Percentiles rank a stretch among this genome's conserved stretches.
Conservation (phyloP, 1,140 invertebrate species). For the Lordiphosa clarofinis region DNA sequence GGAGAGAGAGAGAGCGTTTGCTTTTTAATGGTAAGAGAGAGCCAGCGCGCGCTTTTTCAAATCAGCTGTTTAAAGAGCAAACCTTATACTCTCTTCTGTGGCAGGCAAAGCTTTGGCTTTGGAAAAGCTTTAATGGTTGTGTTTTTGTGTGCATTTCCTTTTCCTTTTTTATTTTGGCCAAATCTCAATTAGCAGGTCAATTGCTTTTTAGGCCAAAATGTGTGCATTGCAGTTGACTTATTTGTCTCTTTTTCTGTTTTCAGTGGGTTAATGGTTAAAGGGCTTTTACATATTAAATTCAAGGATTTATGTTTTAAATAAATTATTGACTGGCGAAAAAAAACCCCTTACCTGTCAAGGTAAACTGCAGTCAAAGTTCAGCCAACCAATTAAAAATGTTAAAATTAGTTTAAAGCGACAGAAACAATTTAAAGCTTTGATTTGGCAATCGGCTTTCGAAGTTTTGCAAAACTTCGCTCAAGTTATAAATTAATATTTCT, state of each 20-base stretch:
- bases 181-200: slow-evolving; percentile 72
- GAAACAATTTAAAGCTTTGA: not conserved
- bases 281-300: too few species aligned
- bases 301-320: slow-evolving; percentile 27
- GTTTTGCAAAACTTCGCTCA: slow-evolving; percentile 54
- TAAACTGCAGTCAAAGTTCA: slow-evolving; percentile 59
- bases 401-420: slow-evolving; percentile 44
- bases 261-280: too few species aligned
- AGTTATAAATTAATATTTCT: slow-evolving; percentile 74
- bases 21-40: too few species aligned
- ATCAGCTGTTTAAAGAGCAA: too few species aligned
- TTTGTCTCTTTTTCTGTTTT: too few species aligned
- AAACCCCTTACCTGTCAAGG: slow-evolving; percentile 42
- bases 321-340: too few species aligned
- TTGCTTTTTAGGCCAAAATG: slow-evolving; percentile 77
- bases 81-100: slow-evolving; percentile 1
- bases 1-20: slow-evolving; percentile 16
- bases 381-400: slow-evolving; percentile 43
- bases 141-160: slow-evolving; percentile 45
- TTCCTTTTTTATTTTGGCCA: slow-evolving; percentile 37
- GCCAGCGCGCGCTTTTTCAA: slow-evolving; percentile 19
- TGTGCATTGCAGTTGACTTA: slow-evolving; percentile 65
- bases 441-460: slow-evolving; percentile 59
- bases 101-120: slow-evolving; percentile 8
- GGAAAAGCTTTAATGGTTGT: slow-evolving; percentile 16